phyloP scores from a whole-genome alignment of 2,888 invertebrate genomes.

The Cyrtodaria siliqua region DNA sequence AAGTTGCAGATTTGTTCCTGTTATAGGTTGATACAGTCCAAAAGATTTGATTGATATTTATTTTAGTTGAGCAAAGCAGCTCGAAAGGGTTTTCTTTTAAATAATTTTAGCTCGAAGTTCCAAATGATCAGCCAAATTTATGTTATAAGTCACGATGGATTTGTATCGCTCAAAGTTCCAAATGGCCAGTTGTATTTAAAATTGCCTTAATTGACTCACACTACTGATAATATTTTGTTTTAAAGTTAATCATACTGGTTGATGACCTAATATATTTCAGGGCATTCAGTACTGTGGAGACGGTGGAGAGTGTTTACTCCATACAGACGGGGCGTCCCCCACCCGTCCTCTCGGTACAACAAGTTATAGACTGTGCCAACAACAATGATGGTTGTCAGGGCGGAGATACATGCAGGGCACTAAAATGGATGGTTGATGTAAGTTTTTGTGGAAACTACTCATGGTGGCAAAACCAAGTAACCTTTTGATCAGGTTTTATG shows the following conservation, averaged over 20 bases:
- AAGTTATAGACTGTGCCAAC: conserved; percentile 93
- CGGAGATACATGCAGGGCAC: conserved; percentile 92
- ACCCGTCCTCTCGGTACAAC: conserved; percentile 90
- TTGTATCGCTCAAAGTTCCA: too few species aligned
- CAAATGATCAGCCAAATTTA: neutral
- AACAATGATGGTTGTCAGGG: conserved; percentile 92
- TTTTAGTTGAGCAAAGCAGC: too few species aligned
- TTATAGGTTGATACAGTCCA: too few species aligned
- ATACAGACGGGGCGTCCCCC: conserved; percentile 89
- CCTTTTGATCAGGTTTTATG: too few species aligned
- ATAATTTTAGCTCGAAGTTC: too few species aligned
- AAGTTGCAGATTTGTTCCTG: too few species aligned
- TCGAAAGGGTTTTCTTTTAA: too few species aligned
- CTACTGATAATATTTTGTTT: too few species aligned
- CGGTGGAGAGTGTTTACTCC: conserved; percentile 92
- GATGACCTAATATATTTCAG: conserved; percentile 62
- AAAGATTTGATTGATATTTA: too few species aligned
- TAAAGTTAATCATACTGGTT: neutral
- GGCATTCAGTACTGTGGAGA: conserved; percentile 93
- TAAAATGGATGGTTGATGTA: conserved; percentile 90
- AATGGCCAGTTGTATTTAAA: too few species aligned
- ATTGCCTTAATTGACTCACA: neutral
- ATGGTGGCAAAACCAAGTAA: too few species aligned
- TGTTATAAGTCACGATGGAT: too few species aligned
- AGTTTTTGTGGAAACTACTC: conserved; percentile 26